Percentiles rank a stretch among this genome's conserved stretches.
phyloP scores from a whole-genome alignment of 2,797 vertebrate genomes.

The Coilia nasus region DNA sequence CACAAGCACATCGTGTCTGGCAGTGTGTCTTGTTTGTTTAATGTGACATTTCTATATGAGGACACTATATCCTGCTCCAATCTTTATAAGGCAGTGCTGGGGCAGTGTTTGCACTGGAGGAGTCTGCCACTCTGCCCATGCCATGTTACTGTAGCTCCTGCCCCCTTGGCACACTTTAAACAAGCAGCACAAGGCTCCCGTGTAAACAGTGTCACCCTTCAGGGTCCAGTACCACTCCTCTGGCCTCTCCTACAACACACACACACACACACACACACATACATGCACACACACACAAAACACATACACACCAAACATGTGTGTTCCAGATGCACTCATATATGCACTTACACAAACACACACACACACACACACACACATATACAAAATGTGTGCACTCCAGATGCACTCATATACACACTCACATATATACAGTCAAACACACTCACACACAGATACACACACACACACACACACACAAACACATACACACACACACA shows the following conservation, averaged over 20 bases:
- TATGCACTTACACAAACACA: background rate
- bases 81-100: conserved; percentile 39
- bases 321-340: background rate
- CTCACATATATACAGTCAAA: too few species aligned
- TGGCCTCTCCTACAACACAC: background rate
- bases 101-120: background rate
- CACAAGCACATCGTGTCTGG: background rate
- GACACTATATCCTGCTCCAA: conserved; percentile 29
- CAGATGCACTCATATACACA: too few species aligned
- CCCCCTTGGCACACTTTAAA: conserved; percentile 9
- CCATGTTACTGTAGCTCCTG: background rate
- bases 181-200: background rate
- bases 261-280: background rate
- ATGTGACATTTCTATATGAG: conserved; percentile 24
- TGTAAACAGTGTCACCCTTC: background rate
- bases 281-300: background rate
- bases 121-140: background rate
- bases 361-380: background rate
- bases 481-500: too few species aligned
- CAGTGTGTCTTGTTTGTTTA: conserved; percentile 25
- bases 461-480: too few species aligned
- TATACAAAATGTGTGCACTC: background rate
- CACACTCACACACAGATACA: too few species aligned
- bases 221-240: background rate
- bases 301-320: background rate